Conservation (phyloP, 2,113 vertebrate species). For the Sitta europaea region DNA sequence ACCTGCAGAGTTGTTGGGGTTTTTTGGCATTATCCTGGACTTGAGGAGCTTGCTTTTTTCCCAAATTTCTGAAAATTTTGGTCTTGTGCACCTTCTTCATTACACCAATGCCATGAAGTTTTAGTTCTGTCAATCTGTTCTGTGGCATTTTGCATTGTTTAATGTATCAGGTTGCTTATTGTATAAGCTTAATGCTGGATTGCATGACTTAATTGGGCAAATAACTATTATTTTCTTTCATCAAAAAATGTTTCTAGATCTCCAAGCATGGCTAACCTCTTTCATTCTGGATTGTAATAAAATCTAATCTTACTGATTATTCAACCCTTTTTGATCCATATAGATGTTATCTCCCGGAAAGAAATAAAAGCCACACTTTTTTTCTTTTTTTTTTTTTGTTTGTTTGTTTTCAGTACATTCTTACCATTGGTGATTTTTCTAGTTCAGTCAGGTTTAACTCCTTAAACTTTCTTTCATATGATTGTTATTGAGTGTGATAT, state of each 20-base stretch:
- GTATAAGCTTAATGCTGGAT: not conserved
- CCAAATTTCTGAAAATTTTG: not conserved
- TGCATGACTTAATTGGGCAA: not conserved
- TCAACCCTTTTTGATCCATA: not conserved
- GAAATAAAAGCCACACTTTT: not conserved
- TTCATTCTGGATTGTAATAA: not conserved
- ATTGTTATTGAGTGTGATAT: not conserved
- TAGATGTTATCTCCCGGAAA: not conserved
- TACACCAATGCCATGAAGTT: not conserved
- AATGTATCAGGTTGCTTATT: not conserved
- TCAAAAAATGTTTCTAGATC: not conserved
- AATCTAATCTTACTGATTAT: not conserved
- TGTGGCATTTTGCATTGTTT: not conserved
- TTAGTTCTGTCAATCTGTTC: not conserved
- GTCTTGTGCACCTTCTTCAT: not conserved
- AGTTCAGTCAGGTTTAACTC: not conserved
- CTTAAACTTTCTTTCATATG: not conserved
- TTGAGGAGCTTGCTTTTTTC: not conserved
- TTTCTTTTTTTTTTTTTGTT: not conserved
- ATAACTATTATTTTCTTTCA: not conserved
- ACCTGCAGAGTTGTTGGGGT: not conserved
- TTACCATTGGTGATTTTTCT: not conserved
- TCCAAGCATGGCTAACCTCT: not conserved
- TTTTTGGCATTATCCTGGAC: not conserved
- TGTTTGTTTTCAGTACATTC: not conserved